Percentiles rank a stretch among this genome's conserved stretches.
These are phyloP conservation scores for Malurus elegans DNA, from an alignment of 2,113 vertebrate species.

Conservation along the genomic window DNA sequence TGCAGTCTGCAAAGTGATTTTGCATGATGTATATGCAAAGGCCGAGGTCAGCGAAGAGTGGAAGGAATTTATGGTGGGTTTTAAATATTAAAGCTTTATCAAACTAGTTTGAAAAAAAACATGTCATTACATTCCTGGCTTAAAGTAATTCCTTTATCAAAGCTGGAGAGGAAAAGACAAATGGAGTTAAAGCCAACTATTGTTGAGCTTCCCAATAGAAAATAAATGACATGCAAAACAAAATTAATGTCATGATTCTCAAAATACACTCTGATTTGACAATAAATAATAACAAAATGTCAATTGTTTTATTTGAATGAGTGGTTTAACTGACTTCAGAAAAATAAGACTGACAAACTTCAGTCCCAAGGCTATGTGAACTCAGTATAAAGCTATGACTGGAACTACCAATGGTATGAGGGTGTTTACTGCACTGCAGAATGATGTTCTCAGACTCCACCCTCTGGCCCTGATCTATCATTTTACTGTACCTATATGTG, in stretches of 20 bases:
- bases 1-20: not conserved
- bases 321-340: not conserved
- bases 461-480: not conserved
- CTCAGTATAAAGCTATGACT: not conserved
- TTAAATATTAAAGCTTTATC: not conserved
- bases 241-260: not conserved
- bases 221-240: not conserved
- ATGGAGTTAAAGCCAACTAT: not conserved
- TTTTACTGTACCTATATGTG: not conserved
- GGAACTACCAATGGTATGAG: not conserved
- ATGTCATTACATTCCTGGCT: not conserved
- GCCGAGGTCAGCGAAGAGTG: not conserved
- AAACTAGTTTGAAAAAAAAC: not conserved
- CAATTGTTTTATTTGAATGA: not conserved
- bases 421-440: not conserved
- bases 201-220: not conserved
- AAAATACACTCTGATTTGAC: not conserved
- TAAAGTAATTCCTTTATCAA: not conserved
- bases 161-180: not conserved
- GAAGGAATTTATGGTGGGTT: not conserved
- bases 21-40: not conserved
- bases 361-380: not conserved
- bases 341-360: not conserved
- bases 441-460: not conserved
- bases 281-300: not conserved